These are phyloP conservation scores for Berghia stephanieae DNA, from an alignment of 1,140 invertebrate genomes.

Conservation along the genomic window DNA sequence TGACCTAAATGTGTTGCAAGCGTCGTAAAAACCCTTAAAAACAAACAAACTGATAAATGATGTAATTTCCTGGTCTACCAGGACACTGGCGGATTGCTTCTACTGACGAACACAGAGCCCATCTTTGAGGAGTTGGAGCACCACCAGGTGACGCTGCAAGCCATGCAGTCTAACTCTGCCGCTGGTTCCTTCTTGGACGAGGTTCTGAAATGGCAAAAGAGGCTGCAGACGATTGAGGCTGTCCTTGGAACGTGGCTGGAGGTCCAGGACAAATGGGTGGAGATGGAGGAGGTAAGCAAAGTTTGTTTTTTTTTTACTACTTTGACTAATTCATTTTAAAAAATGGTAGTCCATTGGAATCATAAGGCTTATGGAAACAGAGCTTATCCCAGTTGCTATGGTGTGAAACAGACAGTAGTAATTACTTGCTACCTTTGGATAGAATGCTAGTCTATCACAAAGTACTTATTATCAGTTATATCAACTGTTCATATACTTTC, in stretches of 20 bases:
- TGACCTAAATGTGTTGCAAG: too few species aligned
- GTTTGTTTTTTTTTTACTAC: not conserved
- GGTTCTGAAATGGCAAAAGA: conserved; percentile 67
- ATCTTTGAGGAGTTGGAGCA: conserved; percentile 66
- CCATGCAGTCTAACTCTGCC: conserved; percentile 63
- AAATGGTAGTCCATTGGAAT: too few species aligned
- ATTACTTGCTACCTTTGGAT: too few species aligned
- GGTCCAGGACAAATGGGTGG: conserved; percentile 66
- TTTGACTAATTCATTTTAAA: too few species aligned
- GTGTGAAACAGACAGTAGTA: too few species aligned
- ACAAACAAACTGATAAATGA: too few species aligned
- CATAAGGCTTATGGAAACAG: too few species aligned
- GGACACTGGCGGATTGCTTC: conserved; percentile 52
- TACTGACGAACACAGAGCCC: conserved; percentile 60
- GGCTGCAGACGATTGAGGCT: conserved; percentile 64
- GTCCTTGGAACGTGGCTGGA: conserved; percentile 64
- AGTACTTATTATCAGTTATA: too few species aligned
- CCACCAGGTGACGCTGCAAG: conserved; percentile 65
- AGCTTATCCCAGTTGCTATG: not conserved
- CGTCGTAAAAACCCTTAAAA: too few species aligned
- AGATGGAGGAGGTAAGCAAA: conserved; percentile 61
- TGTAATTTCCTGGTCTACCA: conserved; percentile 28
- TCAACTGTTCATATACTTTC: too few species aligned
- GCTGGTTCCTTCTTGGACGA: conserved; percentile 66
- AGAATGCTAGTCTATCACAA: too few species aligned